A percentile compares a stretch with the other conserved stretches of the same genome.
Evolutionary conservation across 2,797 vertebrate species (phyloP).

Genomic region (Lagorchestes hirsutus): DNA sequence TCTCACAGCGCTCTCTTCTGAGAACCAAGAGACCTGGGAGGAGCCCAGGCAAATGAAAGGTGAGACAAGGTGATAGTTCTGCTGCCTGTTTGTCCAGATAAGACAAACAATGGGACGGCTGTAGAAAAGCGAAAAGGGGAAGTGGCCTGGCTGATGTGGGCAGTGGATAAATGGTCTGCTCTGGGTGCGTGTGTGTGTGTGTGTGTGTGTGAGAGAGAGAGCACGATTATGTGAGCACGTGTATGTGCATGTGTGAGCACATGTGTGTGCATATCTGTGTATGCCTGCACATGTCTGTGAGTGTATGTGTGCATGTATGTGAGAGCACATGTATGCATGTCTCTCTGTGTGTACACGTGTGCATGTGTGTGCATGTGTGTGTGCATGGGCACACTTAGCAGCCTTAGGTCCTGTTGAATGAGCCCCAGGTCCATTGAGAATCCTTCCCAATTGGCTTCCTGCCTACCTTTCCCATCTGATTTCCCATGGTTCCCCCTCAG

Average conservation of each 20-base stretch:
- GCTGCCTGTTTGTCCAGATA: background rate
- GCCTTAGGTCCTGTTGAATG: background rate
- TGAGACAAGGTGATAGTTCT: background rate
- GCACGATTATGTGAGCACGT: rapidly evolving
- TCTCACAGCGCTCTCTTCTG: background rate
- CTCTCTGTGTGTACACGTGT: background rate
- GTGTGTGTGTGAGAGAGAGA: too few relatives aligned
- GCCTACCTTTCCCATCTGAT: background rate
- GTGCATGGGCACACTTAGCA: background rate
- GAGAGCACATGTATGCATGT: background rate
- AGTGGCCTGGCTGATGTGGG: background rate
- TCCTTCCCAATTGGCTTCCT: background rate
- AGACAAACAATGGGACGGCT: background rate
- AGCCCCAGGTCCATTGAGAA: background rate
- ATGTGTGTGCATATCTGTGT: too few relatives aligned
- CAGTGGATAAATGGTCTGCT: background rate
- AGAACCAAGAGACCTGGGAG: background rate
- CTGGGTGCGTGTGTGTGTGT: too few relatives aligned
- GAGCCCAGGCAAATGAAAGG: background rate
- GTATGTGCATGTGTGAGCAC: too few relatives aligned
- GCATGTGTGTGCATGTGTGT: too few relatives aligned
- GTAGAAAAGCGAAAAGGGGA: background rate
- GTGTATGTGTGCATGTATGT: background rate
- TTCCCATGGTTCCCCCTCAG: background rate
- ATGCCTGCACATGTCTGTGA: too few relatives aligned